Evolutionary conservation across 2,797 vertebrate species (phyloP), one percentile per base, ranked within the genome.

Genomic region (Sebastes flavidus): DNA sequence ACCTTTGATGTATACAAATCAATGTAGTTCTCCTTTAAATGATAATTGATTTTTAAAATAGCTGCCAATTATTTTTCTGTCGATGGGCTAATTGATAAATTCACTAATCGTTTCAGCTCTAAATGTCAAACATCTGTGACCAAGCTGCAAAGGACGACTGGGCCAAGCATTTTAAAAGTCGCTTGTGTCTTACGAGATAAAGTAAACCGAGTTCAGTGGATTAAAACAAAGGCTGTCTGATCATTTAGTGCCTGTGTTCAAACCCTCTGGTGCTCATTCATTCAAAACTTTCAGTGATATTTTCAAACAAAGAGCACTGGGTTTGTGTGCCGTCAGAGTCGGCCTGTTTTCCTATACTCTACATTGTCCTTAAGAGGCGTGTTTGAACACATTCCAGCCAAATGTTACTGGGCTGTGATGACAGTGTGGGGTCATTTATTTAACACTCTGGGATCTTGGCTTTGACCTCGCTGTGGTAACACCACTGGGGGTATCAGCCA

Each of bases 371-470:
- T 61, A 59, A 76, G 75, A 77, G 61, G 58, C 29, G 70, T 85
- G 83, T 89, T 90, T 88, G 82, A 88, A 89, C 88, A 92, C 90
- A 94, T 93, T 93, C 90, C 90, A 84, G 88, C 86, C 87, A 87
- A 90, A 92, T 91, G 87, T 89, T 92, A 72, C 69, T 32, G 63
- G 83, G 83, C 80, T 69, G 82, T 54, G 79, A 77, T 86, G 87
- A 75, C 80, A 89, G 88, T 90, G 92, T 92, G 91, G 88, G 89
- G 88, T 93, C 91, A 92, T 94, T 92, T 92, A 89, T 92, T 94
- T 90, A 92, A 94, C 94, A 92, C 92, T 92, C 82, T 79, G 90
- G 87, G 91, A 89, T 93, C 93, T 92, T 91, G 88, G 90, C 89
- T 88, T 88, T 94, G 94, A 95, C 92, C 92, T 91, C 79, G 46